Evolutionary conservation across 2,888 invertebrate genomes (phyloP), one percentile per base, ranked within the genome.

Genomic region (Onchidella celtica): DNA sequence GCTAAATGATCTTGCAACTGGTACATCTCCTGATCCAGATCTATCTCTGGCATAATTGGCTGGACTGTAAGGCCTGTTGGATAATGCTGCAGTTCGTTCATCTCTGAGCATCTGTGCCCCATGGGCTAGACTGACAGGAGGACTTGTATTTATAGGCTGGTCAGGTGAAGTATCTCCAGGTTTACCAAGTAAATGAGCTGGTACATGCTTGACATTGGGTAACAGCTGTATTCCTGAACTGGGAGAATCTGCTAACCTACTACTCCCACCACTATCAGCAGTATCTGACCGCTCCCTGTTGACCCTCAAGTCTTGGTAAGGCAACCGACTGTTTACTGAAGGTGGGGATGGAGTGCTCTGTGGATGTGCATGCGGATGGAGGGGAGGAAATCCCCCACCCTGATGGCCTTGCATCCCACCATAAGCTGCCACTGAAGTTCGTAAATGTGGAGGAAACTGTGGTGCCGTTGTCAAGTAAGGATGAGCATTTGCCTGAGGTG

Each of bases 141-240:
- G 85, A 78, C 32, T 85, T 79, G 32, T 85, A 55, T 86, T 87
- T 11, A 87, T 85, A 21, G 88, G 81, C 29, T 82, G 85, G 55
- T 74, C 85, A 9, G 83, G 69, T 14, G 82, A 75, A 24, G 57
- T 66, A 14, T 83, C 70, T 24, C 78, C 86, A 57, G 78, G 85
- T 63, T 81, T 83, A 17, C 68, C 81, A 66, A 88, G 75, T 40
- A 89, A 83, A 72, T 90, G 90, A 65, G 88, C 84, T 17, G 90
- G 90, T 1, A 89, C 88, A 85, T 91, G 90, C 83, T 88, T 88
- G 2, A 90, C 91, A 81, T 90, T 91, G 3, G 91, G 91, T 68
- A 92, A 85, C 34, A 92, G 86, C 85, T 90, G 90, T 72, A 91
- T 88, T 40, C 87, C 87, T 59, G 87, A 88, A 38, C 87, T 85